Evolutionary conservation across 2,113 vertebrate genomes (phyloP), one percentile per base, ranked within the genome.

Genomic region (Pseudopipra pipra): DNA sequence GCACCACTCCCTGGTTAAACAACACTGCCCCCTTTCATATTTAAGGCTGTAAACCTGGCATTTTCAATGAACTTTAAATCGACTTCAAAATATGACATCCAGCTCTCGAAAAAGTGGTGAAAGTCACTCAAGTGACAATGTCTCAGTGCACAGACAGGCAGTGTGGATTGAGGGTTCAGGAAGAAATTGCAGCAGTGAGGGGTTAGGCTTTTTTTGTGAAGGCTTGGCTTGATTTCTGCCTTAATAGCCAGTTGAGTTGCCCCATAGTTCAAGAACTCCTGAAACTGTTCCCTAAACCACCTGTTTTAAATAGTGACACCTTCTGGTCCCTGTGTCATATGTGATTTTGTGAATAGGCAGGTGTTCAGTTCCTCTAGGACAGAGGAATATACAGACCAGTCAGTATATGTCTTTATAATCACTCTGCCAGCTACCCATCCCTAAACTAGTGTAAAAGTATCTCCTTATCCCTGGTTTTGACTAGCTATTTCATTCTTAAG

Each of bases 1-100:
- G 51, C 33, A 82, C 59, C 8, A 6, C 43, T 66, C 62, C 79
- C 67, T 86, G 43, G 63, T 92, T 94, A 90, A 91, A 59, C 71
- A 89, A 83, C 63, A 59, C 67, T 94, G 82, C 87, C 85, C 51
- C 59, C 78, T 80, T 88, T 83, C 90, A 91, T 33, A 80, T 80
- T 63, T 43, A 65, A 61, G 65, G 31, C 49, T 91, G 24, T 37
- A 91, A 89, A 87, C 21, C 17, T 77, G 54, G 58, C 21, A 9
- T 58, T 74, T 56, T n/a, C 27, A 15, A 5, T 27, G 37, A 87
- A 31, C n/a, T 82, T 87, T 79, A 61, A 76, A 85, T 33, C 79
- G 19, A 54, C 31, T 68, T 91, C n/a, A 30, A 62, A 91, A 58
- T 46, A 55, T 33, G 31, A 58, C 44, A 47, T 56, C 28, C 25